A percentile compares a stretch with the other conserved stretches of the same genome.
Evolutionary conservation across 2,888 invertebrate species (phyloP).

Genomic region (Empis livida): DNA sequence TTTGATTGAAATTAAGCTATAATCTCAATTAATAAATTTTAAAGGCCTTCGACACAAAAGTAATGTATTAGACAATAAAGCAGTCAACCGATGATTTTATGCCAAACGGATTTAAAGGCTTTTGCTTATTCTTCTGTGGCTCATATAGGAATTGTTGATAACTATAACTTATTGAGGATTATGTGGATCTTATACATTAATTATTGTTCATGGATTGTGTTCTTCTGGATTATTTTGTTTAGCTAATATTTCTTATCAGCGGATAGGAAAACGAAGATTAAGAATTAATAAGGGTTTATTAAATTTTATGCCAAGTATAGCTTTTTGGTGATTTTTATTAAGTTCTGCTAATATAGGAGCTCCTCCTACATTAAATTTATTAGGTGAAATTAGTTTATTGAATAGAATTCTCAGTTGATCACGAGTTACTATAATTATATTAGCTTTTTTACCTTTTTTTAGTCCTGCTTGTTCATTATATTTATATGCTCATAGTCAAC

Average conservation of each 20-base stretch:
- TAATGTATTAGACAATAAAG: too few species aligned
- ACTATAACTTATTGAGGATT: constrained; percentile 42
- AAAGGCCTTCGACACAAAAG: too few species aligned
- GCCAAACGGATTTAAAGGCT: constrained; percentile 54
- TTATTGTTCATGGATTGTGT: constrained; percentile 53
- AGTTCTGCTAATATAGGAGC: constrained; percentile 50
- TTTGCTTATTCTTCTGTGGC: constrained; percentile 56
- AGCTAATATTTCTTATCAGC: constrained; percentile 50
- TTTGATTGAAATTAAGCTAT: too few species aligned
- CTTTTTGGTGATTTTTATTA: constrained; percentile 53
- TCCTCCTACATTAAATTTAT: constrained; percentile 53
- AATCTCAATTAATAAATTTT: too few species aligned
- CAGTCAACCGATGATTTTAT: too few species aligned
- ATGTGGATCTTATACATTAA: constrained; percentile 42
- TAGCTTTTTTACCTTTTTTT: constrained; percentile 49
- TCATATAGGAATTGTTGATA: constrained; percentile 52
- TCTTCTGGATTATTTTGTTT: constrained; percentile 54
- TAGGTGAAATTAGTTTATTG: constrained; percentile 52
- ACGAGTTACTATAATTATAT: constrained; percentile 38
- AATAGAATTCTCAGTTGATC: constrained; percentile 44
- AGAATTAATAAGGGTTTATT: constrained; percentile 50
- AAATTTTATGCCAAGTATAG: constrained; percentile 44
- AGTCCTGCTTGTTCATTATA: constrained; percentile 50
- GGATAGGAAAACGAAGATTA: constrained; percentile 45
- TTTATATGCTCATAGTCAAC: constrained; percentile 49